Percentiles rank a stretch among this genome's conserved stretches.
Conservation (phyloP, 2,888 invertebrate genomes). For the Abrostola tripartita region DNA sequence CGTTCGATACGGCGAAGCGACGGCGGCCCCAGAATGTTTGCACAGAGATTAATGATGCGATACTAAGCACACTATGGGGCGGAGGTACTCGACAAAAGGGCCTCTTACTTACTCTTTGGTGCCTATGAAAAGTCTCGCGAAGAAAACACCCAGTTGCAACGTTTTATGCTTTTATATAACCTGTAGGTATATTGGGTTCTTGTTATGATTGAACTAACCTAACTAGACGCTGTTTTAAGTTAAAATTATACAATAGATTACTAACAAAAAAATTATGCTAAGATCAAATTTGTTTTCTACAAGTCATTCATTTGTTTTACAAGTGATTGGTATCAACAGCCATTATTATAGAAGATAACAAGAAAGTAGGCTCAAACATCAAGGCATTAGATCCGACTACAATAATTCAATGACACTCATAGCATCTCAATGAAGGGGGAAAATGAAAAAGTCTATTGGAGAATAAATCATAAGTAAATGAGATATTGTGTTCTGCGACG, state of each 20-base stretch:
- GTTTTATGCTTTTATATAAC: constrained; percentile 42
- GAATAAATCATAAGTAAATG: constrained; percentile 83
- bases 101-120: constrained; percentile 82
- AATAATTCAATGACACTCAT: constrained; percentile 66
- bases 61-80: constrained; percentile 73
- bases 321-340: no score
- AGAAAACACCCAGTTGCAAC: constrained; percentile 63
- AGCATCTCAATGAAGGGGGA: constrained; percentile 67
- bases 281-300: no score
- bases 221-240: no score
- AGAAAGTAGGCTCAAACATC: constrained; percentile 27
- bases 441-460: constrained; percentile 75
- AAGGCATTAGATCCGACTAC: constrained; percentile 50
- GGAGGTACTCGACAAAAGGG: constrained; percentile 80
- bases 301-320: no score
- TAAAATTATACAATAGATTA: no score
- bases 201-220: not conserved
- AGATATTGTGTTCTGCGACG: constrained; percentile 73
- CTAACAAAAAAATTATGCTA: no score
- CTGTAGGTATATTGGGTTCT: constrained; percentile 9
- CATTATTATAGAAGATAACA: constrained; percentile 1
- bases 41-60: constrained; percentile 84
- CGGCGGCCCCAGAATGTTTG: constrained; percentile 72
- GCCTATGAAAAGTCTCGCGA: constrained; percentile 72
- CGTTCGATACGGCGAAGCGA: constrained; percentile 49